phyloP scores from a whole-genome alignment of 2,113 vertebrate genomes.

The Mesocricetus auratus region DNA sequence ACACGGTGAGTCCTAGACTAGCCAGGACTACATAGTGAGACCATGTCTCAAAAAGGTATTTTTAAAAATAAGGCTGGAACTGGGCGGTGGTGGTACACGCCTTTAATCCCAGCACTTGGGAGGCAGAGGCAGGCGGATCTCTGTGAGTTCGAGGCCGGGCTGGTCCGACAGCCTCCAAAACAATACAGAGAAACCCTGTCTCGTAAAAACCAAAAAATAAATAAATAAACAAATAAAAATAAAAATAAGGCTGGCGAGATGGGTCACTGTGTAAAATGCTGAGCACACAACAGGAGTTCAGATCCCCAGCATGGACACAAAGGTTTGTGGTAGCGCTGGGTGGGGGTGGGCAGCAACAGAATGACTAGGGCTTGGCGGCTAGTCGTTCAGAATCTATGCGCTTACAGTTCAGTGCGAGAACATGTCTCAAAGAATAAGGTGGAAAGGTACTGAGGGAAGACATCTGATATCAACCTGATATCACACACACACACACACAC shows the following conservation, averaged over 20 bases:
- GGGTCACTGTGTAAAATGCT: not conserved
- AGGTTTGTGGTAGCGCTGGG: not conserved
- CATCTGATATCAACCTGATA: not conserved
- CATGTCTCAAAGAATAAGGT: not conserved
- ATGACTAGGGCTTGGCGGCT: too few species aligned
- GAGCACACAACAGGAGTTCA: not conserved
- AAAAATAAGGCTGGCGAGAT: not conserved
- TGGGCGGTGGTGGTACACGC: too few species aligned
- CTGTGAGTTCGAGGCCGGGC: too few species aligned
- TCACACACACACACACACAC: not conserved
- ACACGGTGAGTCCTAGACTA: not conserved
- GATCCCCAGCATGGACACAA: not conserved
- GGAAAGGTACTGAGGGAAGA: not conserved
- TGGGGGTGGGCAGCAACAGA: not conserved
- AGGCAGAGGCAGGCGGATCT: too few species aligned
- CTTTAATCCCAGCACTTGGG: too few species aligned
- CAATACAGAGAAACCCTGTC: too few species aligned
- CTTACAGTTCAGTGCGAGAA: not conserved
- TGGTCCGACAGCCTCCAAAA: too few species aligned
- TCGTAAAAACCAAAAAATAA: too few species aligned
- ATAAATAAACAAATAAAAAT: too few species aligned
- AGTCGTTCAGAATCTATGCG: not conserved
- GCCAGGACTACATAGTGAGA: not conserved
- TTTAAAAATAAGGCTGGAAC: not conserved
- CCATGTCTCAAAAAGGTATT: not conserved